Base-by-base conservation (phyloP, 2,797 vertebrate species). In the Aotus griseimembra region DNA sequence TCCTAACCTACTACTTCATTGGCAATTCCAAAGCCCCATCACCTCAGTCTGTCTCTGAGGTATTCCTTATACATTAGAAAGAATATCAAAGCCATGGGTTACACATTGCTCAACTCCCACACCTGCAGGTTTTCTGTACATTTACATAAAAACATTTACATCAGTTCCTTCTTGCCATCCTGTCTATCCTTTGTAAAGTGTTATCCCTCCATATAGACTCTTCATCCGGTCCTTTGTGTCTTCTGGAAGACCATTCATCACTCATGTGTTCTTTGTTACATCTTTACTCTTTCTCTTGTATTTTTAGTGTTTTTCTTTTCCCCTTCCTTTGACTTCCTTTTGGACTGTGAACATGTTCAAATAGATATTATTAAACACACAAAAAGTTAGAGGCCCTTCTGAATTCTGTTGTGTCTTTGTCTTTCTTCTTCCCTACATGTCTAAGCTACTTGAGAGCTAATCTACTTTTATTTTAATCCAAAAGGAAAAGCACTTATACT, bases 401-500 rank as follows among this genome's bases (percentile, higher is more conserved):
- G 4, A 33, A 17, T 28, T 52, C n/a, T 26, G 3, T 24, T 44
- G 7, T 55, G 5, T n/a, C 36, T 36, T 36, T 36, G 36, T 36
- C 10, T 20, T 77, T 79, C 30, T 76, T 46, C 39, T 55, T 55
- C 41, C 30, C 41, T 26, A 30, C 14, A 30, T 28, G 75, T 73
- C 70, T 41, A 46, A 48, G 72, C n/a, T 52, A 80, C 58, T 67
- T 41, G 2, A 33, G 79, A 57, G 44, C 48, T 73, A 20, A n/a
- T 50, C 50, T 79, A n/a, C 61, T 92, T 70, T 72, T 55, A 55
- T 90, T 93, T 55, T 67, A 92, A 57, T 91, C 13, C 28, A 39
- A 76, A 97, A 97, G 64, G 86, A 96, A 94, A 96, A 97, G 9
- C 82, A 90, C 73, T 95, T 93, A 95, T 19, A 44, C 50, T 97